Evolutionary conservation across 1,140 invertebrate genomes (phyloP).

Genomic region (Ectropis grisescens): DNA sequence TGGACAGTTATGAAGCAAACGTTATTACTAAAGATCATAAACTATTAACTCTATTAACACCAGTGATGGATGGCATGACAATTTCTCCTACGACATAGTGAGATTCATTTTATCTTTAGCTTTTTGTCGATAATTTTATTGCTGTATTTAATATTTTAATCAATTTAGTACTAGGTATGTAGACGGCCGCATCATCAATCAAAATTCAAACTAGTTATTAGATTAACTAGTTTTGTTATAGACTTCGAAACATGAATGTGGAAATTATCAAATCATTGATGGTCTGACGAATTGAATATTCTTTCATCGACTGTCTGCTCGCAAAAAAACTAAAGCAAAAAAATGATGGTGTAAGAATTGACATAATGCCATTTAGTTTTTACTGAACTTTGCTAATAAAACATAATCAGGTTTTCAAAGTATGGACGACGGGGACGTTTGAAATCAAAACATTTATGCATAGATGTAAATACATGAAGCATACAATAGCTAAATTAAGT

Average conservation of each 20-base stretch:
- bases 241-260: conserved; percentile 17
- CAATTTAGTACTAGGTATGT: conserved; percentile 27
- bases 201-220: conserved; percentile 43
- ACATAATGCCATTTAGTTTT: too few relatives aligned
- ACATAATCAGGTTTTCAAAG: too few relatives aligned
- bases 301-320: too few relatives aligned
- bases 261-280: conserved; percentile 18
- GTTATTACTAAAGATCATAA: conserved; percentile 9
- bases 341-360: too few relatives aligned
- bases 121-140: conserved; percentile 45
- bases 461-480: conserved; percentile 49
- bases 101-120: conserved; percentile 29
- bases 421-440: too few relatives aligned
- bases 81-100: conserved; percentile 32
- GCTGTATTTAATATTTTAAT: conserved; percentile 48
- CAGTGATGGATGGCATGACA: conserved; percentile 42
- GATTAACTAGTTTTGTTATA: background rate
- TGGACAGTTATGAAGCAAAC: too few relatives aligned
- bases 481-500: conserved; percentile 58
- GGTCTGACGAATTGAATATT: too few relatives aligned
- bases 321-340: too few relatives aligned
- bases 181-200: conserved; percentile 43
- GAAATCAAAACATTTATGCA: conserved; percentile 48
- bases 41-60: conserved; percentile 23
- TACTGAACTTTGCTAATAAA: too few relatives aligned